Percentiles rank a stretch among this genome's conserved stretches.
Evolutionary conservation across 2,113 vertebrate species (phyloP).

Genomic region (Apaloderma vittatum): DNA sequence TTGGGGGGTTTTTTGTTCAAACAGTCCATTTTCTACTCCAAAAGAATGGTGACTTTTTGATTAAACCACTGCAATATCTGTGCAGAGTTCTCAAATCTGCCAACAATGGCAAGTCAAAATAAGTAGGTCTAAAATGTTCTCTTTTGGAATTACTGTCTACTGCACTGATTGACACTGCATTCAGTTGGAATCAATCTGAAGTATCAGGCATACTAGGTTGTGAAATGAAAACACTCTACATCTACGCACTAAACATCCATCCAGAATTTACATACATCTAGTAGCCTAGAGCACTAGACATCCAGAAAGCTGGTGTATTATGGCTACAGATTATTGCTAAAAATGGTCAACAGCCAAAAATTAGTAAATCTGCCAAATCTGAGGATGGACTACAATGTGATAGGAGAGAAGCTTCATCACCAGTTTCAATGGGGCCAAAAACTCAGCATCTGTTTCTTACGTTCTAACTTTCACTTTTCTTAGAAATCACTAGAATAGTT

Average conservation of each 20-base stretch:
- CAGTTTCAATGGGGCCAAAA: background rate
- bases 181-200: background rate
- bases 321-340: background rate
- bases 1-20: background rate
- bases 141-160: background rate
- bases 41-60: background rate
- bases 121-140: background rate
- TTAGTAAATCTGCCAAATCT: background rate
- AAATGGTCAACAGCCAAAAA: background rate
- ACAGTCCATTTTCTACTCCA: background rate
- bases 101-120: background rate
- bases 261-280: background rate
- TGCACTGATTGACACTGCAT: background rate
- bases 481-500: background rate
- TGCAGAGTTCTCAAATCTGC: background rate
- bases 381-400: background rate
- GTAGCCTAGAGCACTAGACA: background rate
- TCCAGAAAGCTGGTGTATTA: background rate
- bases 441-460: background rate
- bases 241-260: background rate
- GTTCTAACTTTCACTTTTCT: background rate
- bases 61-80: background rate
- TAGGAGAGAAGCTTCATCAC: background rate
- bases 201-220: background rate
- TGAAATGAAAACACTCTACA: background rate